These are phyloP conservation scores for Xanthorhoe designata DNA, from an alignment of 2,888 invertebrate genomes.

Conservation along the genomic window DNA sequence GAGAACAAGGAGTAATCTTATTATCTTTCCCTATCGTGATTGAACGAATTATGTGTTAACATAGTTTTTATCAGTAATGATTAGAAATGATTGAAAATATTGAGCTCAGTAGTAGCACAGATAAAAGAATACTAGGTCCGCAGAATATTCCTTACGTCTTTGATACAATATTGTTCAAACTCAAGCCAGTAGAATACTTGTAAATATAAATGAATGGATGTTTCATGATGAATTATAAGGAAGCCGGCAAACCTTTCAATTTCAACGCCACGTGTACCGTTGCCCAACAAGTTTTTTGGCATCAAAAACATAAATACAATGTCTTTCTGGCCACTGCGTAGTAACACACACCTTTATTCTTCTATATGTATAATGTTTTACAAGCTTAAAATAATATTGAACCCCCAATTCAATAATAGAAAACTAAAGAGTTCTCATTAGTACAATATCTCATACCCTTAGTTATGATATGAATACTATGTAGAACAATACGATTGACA, in stretches of 20 bases:
- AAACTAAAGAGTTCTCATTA: not conserved
- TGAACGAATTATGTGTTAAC: not conserved
- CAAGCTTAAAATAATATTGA: not conserved
- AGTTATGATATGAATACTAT: not conserved
- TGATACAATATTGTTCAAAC: no score
- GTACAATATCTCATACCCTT: not conserved
- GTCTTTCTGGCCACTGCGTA: constrained; percentile 26
- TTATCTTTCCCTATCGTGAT: not conserved
- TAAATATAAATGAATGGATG: no score
- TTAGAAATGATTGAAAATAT: not conserved
- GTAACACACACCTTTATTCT: constrained; percentile 24
- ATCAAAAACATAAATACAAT: constrained; percentile 20
- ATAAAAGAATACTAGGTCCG: no score
- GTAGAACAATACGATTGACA: not conserved
- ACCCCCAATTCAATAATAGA: not conserved
- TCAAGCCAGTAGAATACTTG: no score
- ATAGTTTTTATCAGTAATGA: not conserved
- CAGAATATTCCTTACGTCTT: not conserved
- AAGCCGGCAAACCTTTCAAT: constrained; percentile 5
- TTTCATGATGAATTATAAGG: not conserved
- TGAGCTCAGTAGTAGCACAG: no score
- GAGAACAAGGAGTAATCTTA: not conserved
- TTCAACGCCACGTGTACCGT: constrained; percentile 22
- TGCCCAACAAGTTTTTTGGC: constrained; percentile 32
- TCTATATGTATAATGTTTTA: not conserved